Evolutionary conservation across 2,888 invertebrate species (phyloP), one percentile per base, ranked within the genome.

Genomic region (Empis livida): DNA sequence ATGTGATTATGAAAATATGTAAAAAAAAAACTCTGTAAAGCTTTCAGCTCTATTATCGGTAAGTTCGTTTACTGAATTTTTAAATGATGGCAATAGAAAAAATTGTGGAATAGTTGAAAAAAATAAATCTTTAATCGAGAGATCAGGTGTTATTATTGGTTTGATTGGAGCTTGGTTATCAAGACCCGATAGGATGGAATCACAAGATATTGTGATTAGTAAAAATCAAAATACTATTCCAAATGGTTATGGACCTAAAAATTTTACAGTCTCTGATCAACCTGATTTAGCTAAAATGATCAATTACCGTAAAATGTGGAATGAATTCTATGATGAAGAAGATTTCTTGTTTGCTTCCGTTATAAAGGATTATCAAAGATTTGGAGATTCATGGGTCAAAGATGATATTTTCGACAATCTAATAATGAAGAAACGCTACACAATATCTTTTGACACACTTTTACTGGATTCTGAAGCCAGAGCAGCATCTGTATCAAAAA

Each of bases 391-490:
- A 1, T 54, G 53, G 40, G 63, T 61, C 50, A 56, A 61, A 44
- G 54, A 61, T 27, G 59, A 61, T 40, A 57, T 65, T 13, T 68
- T 68, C 30, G 68, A 68, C 46, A 65, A 65, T 55, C 46, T 66
- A 39, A 51, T 65, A 0, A 65, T 61, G 65, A 64, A 58, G 43
- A 65, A 63, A 53, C 66, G 80, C 35, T 61, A 77, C 40, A 65
- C 72, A 23, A 68, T 80, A 9, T 63, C 76, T 1, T 75, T 80
- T 5, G 83, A 83, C 53, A 74, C 76, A 10, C 67, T 79, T 27
- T 59, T 83, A 2, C 56, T 80, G 14, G 82, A 82, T 49, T 78
- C 79, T 0, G 74, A 80, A 49, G 63, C 68, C 0, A 67, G 81
- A n/a, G 80, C 77, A 0, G 62, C 61, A 11, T 65, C 65, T 0